Evolutionary conservation across 2,888 invertebrate species (phyloP).

Genomic region (Vanessa cardui): DNA sequence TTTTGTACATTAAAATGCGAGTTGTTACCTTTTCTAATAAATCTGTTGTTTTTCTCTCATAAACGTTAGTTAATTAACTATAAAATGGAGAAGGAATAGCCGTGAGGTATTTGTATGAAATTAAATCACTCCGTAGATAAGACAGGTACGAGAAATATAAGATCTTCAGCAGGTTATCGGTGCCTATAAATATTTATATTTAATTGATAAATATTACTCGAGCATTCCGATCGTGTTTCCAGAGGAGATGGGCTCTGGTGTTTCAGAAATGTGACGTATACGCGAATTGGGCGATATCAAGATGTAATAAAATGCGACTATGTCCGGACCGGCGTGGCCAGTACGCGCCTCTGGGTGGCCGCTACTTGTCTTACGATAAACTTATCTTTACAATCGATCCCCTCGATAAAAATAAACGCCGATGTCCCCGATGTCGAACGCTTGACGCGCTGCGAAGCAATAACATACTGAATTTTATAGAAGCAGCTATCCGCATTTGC

Average conservation of each 20-base stretch:
- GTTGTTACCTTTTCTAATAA: neutral
- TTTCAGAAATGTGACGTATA: conserved; percentile 76
- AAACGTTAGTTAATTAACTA: conserved; percentile 15
- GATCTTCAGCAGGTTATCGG: conserved; percentile 26
- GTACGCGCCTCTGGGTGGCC: conserved; percentile 69
- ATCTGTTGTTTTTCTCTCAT: conserved; percentile 11
- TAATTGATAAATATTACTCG: conserved; percentile 45
- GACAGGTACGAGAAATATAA: conserved; percentile 22
- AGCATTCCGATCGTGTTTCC: conserved; percentile 26
- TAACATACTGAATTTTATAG: conserved; percentile 77
- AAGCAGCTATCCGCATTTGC: conserved; percentile 71
- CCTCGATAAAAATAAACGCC: conserved; percentile 76
- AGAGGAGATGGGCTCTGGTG: conserved; percentile 15
- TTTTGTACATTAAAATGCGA: neutral
- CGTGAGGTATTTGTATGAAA: conserved; percentile 29
- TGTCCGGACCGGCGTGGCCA: conserved; percentile 51
- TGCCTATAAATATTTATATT: conserved; percentile 37
- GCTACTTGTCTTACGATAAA: conserved; percentile 82
- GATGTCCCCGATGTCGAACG: conserved; percentile 66
- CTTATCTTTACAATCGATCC: conserved; percentile 82
- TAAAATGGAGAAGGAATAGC: conserved; percentile 19
- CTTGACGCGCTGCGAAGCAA: conserved; percentile 74
- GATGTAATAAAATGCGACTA: conserved; percentile 78
- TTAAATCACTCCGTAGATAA: conserved; percentile 27
- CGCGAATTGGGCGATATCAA: conserved; percentile 76